Percentiles rank a stretch among this genome's conserved stretches.
phyloP scores from a whole-genome alignment of 1,140 invertebrate species.

The Heliconius eleuchia region DNA sequence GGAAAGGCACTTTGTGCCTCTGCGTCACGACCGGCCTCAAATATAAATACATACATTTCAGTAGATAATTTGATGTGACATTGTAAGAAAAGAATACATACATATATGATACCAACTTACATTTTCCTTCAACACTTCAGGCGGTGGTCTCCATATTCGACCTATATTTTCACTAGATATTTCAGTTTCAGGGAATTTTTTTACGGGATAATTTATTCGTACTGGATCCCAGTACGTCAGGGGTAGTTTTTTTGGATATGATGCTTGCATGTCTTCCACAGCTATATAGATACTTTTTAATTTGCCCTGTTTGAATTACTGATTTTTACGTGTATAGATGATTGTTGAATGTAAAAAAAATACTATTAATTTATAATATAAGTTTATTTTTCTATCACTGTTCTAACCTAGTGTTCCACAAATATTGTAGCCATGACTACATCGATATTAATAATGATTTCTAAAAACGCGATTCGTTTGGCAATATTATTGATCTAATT shows the following conservation, averaged over 20 bases:
- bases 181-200: slow-evolving; percentile 50
- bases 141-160: slow-evolving; percentile 47
- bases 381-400: not conserved
- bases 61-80: too few relatives aligned
- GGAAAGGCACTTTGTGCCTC: too few relatives aligned
- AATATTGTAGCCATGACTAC: not conserved
- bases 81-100: too few relatives aligned
- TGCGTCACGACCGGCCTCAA: too few relatives aligned
- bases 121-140: slow-evolving; percentile 44
- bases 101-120: not conserved
- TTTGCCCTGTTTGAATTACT: not conserved
- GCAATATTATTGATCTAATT: not conserved
- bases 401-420: not conserved
- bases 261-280: slow-evolving; percentile 51
- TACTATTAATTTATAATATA: too few relatives aligned
- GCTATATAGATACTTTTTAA: not conserved
- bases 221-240: slow-evolving; percentile 57
- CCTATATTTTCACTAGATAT: slow-evolving; percentile 58
- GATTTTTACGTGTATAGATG: not conserved
- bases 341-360: too few relatives aligned
- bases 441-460: not conserved
- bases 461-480: not conserved
- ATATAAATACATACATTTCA: too few relatives aligned
- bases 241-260: slow-evolving; percentile 58
- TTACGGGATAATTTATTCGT: slow-evolving; percentile 59